These are phyloP conservation scores for Drosophila sechellia DNA, from an alignment of 1,140 invertebrate genomes.

Conservation along the genomic window DNA sequence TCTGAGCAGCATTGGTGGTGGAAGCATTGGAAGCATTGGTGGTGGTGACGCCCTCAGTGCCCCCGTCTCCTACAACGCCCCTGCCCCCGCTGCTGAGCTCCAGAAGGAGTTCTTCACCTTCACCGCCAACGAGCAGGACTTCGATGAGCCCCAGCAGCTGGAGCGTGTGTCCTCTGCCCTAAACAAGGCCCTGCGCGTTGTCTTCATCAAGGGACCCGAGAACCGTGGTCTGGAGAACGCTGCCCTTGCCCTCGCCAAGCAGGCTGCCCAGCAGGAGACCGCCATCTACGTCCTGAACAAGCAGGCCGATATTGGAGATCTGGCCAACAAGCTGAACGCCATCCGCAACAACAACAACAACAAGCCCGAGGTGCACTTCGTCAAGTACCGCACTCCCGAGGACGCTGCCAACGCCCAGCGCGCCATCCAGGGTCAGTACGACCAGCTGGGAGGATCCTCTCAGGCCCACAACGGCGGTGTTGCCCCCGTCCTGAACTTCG, in stretches of 20 bases:
- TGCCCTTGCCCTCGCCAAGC: slow-evolving; percentile 54
- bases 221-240: slow-evolving; percentile 67
- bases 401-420: slow-evolving; percentile 69
- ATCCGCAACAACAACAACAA: slow-evolving; percentile 68
- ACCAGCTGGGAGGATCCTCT: slow-evolving; percentile 54
- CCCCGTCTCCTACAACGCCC: slow-evolving; percentile 61
- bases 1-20: slow-evolving; percentile 36
- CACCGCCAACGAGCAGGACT: slow-evolving; percentile 54
- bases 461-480: slow-evolving; percentile 62
- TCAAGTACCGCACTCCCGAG: slow-evolving; percentile 71
- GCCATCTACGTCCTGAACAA: slow-evolving; percentile 78
- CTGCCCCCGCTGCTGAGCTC: slow-evolving; percentile 61
- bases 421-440: slow-evolving; percentile 67
- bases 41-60: slow-evolving; percentile 43
- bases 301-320: slow-evolving; percentile 73
- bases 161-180: slow-evolving; percentile 36
- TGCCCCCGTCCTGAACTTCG: slow-evolving; percentile 76
- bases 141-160: slow-evolving; percentile 45
- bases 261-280: slow-evolving; percentile 70
- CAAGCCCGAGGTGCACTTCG: slow-evolving; percentile 77
- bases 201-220: slow-evolving; percentile 75
- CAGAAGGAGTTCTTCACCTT: slow-evolving; percentile 66
- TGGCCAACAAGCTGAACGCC: slow-evolving; percentile 70
- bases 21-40: slow-evolving; percentile 30
- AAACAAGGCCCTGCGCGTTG: slow-evolving; percentile 67